Evolutionary conservation across 1,140 invertebrate species (phyloP), one percentile per base, ranked within the genome.

Genomic region (Acromyrmex echinatior): DNA sequence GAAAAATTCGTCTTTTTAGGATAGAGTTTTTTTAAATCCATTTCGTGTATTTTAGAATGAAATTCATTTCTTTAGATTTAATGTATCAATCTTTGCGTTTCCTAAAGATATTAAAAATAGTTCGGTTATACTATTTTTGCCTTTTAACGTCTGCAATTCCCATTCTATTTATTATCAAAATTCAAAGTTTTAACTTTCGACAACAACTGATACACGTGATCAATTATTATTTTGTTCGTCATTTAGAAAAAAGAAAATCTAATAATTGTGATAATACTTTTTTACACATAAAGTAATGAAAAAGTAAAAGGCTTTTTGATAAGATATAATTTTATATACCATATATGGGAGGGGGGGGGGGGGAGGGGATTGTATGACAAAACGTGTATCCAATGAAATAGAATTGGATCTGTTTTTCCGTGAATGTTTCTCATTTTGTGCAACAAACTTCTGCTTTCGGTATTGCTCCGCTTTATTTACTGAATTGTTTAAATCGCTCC

Each of bases 61-160:
- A 58, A 70, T 70, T 70, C 9, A 53, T 35, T 79, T 56, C 49
- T 80, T 10, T 9, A 80, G 31, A 70, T 80, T 70, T 56, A 56
- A 35, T 70, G 45, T 14, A 80, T 58, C 14, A 6, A 79, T 65
- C 2, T 39, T 3, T 18, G 12, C 39, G 7, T 56, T 70, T 56
- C 35, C 16, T 14, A 45, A 80, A 7, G 14, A 79, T 10, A 31
- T 3, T 21, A 49, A 51, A 21, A 28, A 12, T 4, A 49, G 0
- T 6, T 14, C 3, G 49, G 68, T 53, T 2, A 25, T 56, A n/a
- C 25, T 28, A 80, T 9, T 7, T 25, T 39, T n/a, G 7, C 2
- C 7, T 1, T n/a, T 28, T 25, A 28, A 68, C 28, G 2, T 39
- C 18, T 66, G 39, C 7, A 45, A 31, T 35, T n/a, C 10, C 14